Conservation (phyloP, 2,113 vertebrate species). For the Benitochromis conjunctus region DNA sequence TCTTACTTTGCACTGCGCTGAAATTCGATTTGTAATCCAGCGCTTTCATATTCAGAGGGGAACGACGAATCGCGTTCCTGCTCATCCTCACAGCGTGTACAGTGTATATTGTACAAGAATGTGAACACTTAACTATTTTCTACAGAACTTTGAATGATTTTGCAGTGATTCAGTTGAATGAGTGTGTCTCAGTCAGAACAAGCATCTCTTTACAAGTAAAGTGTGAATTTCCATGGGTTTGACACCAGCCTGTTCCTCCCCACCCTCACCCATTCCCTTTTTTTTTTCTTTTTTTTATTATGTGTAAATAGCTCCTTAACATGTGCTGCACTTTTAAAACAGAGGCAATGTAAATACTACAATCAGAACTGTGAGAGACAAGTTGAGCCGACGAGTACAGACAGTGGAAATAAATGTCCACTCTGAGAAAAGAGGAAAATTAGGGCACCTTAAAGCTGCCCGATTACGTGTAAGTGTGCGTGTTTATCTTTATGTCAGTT, state of each 20-base stretch:
- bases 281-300: constrained; percentile 46
- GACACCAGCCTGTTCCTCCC: neutral
- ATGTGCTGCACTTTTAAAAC: constrained; percentile 54
- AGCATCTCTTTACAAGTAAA: constrained; percentile 39
- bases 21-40: constrained; percentile 37
- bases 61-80: neutral
- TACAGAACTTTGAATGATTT: constrained; percentile 31
- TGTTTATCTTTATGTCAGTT: constrained; percentile 3
- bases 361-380: constrained; percentile 22
- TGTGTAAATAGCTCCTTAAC: constrained; percentile 49
- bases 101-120: constrained; percentile 56
- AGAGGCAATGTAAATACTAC: constrained; percentile 42
- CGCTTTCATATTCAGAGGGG: constrained; percentile 33
- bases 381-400: neutral
- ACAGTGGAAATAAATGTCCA: neutral
- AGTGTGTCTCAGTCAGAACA: constrained; percentile 28
- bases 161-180: constrained; percentile 38
- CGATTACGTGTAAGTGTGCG: neutral
- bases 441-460: constrained; percentile 31
- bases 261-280: neutral
- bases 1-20: constrained; percentile 70
- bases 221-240: constrained; percentile 5
- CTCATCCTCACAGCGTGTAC: constrained; percentile 27
- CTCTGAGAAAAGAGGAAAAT: neutral
- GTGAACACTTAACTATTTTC: constrained; percentile 56